These are phyloP conservation scores for Temnopleurus reevesii DNA, from an alignment of 53 echinoderm and acorn worm species.

Conservation along the genomic window DNA sequence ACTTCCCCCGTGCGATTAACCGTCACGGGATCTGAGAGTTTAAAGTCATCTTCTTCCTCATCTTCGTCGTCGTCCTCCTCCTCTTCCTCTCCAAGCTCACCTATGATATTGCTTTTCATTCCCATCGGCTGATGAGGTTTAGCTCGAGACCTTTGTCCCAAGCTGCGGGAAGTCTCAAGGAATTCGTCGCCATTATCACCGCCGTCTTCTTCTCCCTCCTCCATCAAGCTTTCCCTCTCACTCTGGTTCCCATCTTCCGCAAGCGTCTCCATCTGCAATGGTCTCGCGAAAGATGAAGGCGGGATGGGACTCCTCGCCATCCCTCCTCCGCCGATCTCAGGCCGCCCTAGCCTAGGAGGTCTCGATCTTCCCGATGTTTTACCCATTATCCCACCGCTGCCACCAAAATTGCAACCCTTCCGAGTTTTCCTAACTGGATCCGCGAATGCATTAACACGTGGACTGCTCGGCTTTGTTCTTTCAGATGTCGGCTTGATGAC, in stretches of 20 bases:
- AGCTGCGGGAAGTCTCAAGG: not conserved
- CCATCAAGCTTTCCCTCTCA: conserved; percentile 32
- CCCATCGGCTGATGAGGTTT: not conserved
- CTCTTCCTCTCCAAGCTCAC: not conserved
- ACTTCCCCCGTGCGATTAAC: not conserved
- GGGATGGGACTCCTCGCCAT: conserved; percentile 3
- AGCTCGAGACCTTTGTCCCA: not conserved
- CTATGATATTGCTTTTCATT: not conserved
- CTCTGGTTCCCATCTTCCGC: conserved; percentile 49
- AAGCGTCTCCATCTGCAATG: conserved; percentile 53
- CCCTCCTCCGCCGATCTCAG: conserved; percentile 32
- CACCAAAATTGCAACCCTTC: not conserved
- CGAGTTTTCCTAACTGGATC: not conserved
- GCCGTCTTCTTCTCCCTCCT: conserved; percentile 55
- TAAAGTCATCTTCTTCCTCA: not conserved
- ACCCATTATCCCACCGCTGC: conserved; percentile 38
- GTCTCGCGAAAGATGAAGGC: conserved; percentile 14
- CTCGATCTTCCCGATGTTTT: conserved; percentile 17
- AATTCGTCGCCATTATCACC: not conserved
- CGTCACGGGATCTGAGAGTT: not conserved
- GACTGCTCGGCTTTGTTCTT: not conserved
- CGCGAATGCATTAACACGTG: not conserved
- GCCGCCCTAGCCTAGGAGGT: conserved; percentile 10
- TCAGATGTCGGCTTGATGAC: not conserved
- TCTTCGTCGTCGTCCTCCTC: not conserved